Conservation (phyloP, 2,797 vertebrate genomes). For the Danionella dracula region DNA sequence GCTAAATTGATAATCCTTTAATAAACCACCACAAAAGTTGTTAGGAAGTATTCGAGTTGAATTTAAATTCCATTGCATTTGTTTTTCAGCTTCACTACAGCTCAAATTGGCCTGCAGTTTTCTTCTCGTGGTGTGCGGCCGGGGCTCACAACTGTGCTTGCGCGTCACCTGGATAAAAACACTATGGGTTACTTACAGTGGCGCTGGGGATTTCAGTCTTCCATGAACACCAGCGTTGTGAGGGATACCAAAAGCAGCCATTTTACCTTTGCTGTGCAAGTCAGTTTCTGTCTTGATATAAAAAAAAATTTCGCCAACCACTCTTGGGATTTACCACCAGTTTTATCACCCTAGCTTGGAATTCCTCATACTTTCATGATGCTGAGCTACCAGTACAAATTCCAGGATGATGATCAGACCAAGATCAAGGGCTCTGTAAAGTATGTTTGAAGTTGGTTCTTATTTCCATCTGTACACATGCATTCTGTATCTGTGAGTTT, state of each 20-base stretch:
- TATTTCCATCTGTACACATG: too few species aligned
- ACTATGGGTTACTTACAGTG: slow-evolving; percentile 97
- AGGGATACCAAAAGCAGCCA: slow-evolving; percentile 94
- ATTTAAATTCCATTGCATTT: too few species aligned
- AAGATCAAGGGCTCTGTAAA: slow-evolving; percentile 94
- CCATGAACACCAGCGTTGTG: slow-evolving; percentile 96
- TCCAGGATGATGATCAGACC: slow-evolving; percentile 96
- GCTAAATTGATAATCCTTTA: background rate
- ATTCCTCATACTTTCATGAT: slow-evolving; percentile 93
- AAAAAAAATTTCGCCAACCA: background rate
- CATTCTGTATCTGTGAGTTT: too few species aligned
- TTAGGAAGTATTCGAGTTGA: too few species aligned
- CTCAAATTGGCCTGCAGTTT: slow-evolving; percentile 90
- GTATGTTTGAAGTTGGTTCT: slow-evolving; percentile 64
- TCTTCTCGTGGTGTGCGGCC: slow-evolving; percentile 87
- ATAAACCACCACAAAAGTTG: too few species aligned
- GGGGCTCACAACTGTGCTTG: slow-evolving; percentile 84
- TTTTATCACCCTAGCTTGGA: slow-evolving; percentile 75
- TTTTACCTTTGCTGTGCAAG: slow-evolving; percentile 89
- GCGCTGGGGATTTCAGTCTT: slow-evolving; percentile 94
- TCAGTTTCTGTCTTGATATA: slow-evolving; percentile 49
- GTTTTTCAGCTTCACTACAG: slow-evolving; percentile 81
- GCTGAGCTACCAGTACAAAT: slow-evolving; percentile 98
- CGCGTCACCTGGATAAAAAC: slow-evolving; percentile 94
- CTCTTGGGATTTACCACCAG: background rate